Percentiles rank a stretch among this genome's conserved stretches.
Evolutionary conservation across 2,888 invertebrate species (phyloP).

Genomic region (Linnaemya vulpina): DNA sequence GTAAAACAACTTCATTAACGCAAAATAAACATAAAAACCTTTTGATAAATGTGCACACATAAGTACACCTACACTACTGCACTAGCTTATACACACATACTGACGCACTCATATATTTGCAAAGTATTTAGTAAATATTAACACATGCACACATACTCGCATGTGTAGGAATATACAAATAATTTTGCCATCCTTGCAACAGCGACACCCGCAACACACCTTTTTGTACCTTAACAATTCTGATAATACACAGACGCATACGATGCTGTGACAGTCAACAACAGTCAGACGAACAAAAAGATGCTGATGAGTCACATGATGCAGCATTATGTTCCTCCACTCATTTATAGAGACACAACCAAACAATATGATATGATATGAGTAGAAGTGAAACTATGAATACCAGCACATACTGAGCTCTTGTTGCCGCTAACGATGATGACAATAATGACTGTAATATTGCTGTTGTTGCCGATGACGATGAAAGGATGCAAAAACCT

Average conservation of each 20-base stretch:
- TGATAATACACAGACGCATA: conserved; percentile 43
- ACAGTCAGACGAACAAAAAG: conserved; percentile 24
- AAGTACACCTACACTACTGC: conserved; percentile 13
- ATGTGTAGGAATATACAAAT: conserved; percentile 17
- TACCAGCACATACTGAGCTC: conserved; percentile 35
- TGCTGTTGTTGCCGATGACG: conserved; percentile 17
- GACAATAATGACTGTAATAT: conserved; percentile 42
- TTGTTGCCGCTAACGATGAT: conserved; percentile 42
- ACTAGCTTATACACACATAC: background rate
- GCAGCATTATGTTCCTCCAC: conserved; percentile 47
- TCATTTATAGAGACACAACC: conserved; percentile 34
- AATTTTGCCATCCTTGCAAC: conserved; percentile 16
- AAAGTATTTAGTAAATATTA: background rate
- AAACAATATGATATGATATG: background rate
- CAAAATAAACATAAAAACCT: conserved; percentile 71
- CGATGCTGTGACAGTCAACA: conserved; percentile 29
- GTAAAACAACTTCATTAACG: conserved; percentile 73
- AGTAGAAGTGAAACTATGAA: conserved; percentile 57
- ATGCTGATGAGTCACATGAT: conserved; percentile 64
- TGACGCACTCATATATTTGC: background rate
- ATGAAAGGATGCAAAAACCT: conserved; percentile 57
- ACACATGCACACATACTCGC: background rate
- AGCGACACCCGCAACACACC: conserved; percentile 20
- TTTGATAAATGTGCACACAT: conserved; percentile 61
- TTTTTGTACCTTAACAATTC: conserved; percentile 51